Conservation (phyloP, 2,797 vertebrate genomes). For the Falco rusticolus region DNA sequence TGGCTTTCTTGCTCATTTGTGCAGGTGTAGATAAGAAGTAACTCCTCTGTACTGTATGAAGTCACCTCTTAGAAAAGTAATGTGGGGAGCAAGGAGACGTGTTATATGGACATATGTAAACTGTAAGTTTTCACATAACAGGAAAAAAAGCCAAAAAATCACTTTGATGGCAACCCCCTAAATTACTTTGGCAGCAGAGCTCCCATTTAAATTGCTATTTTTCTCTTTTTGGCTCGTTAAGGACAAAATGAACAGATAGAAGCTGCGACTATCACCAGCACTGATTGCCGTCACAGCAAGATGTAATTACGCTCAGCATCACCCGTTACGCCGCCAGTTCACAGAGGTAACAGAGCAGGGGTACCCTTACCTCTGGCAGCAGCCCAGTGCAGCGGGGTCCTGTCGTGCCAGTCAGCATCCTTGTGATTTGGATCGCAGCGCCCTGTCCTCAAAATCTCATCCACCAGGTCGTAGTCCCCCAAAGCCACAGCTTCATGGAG, state of each 20-base stretch:
- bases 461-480: slow-evolving; percentile 77
- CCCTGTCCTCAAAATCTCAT: slow-evolving; percentile 80
- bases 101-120: not conserved
- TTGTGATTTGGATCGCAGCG: slow-evolving; percentile 85
- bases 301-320: not conserved
- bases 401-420: slow-evolving; percentile 87
- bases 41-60: not conserved
- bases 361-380: slow-evolving; percentile 82
- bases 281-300: not conserved
- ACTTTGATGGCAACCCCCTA: not conserved
- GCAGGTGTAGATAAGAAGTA: not conserved
- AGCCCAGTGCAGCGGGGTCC: slow-evolving; percentile 92
- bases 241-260: not conserved
- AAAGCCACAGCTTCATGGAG: slow-evolving; percentile 88
- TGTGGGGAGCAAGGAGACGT: not conserved
- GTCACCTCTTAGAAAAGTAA: not conserved
- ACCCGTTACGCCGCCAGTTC: fast-evolving
- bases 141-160: not conserved
- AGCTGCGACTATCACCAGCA: not conserved
- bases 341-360: not conserved
- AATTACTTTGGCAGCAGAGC: not conserved
- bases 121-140: fast-evolving
- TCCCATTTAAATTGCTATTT: not conserved
- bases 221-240: not conserved
- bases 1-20: not conserved